Percentiles rank a stretch among this genome's conserved stretches.
Conservation (phyloP, 2,797 vertebrate species). For the Hyperoplus immaculatus region DNA sequence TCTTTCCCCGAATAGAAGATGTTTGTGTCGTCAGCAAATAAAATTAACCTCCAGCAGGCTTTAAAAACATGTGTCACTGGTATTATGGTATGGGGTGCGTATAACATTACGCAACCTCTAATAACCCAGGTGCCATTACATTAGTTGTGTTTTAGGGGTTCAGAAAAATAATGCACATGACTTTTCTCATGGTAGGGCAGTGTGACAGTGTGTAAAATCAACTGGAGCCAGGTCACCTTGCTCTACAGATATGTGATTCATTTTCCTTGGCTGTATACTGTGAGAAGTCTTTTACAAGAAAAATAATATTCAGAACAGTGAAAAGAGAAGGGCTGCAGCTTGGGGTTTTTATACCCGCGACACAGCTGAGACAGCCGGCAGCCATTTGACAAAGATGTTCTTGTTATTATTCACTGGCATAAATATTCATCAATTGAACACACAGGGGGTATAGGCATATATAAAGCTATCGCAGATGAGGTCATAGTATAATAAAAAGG, state of each 20-base stretch:
- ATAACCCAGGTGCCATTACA: conserved; percentile 36
- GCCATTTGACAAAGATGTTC: conserved; percentile 56
- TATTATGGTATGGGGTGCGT: background rate
- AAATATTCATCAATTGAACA: conserved; percentile 77
- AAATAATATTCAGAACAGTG: conserved; percentile 47
- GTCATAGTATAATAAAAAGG: conserved; percentile 59
- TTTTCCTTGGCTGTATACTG: conserved; percentile 43
- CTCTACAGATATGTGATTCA: conserved; percentile 39
- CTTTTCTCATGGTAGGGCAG: conserved; percentile 11
- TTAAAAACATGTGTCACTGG: conserved; percentile 17
- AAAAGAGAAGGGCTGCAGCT: conserved; percentile 23
- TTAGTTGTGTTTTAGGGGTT: conserved; percentile 27
- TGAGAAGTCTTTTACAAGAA: conserved; percentile 42
- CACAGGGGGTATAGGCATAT: conserved; percentile 40
- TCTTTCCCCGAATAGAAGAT: background rate
- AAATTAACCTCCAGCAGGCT: background rate
- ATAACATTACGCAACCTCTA: conserved; percentile 21
- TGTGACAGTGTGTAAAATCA: conserved; percentile 25
- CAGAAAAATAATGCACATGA: conserved; percentile 37
- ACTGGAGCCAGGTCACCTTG: conserved; percentile 50
- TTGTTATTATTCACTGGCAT: conserved; percentile 72
- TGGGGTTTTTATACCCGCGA: conserved; percentile 29
- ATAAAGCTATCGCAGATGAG: conserved; percentile 65
- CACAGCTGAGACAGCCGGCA: conserved; percentile 48
- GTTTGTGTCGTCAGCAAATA: no score